Evolutionary conservation across 2,888 invertebrate species (phyloP), one percentile per base, ranked within the genome.

Genomic region (Cerastoderma edule): DNA sequence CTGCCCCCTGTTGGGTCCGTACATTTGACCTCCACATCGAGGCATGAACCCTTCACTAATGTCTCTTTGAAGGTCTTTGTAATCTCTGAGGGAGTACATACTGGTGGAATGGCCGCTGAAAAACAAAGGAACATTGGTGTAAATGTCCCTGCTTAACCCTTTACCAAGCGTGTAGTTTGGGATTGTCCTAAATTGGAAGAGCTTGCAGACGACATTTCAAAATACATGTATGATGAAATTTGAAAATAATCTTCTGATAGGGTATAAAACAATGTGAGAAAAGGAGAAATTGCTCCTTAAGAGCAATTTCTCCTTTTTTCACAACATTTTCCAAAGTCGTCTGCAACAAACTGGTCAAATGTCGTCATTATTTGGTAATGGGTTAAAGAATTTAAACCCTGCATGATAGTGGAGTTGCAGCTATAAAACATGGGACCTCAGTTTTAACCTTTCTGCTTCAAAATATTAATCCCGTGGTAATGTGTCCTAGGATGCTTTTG

Each of bases 11-110:
- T 72, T 0, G 69, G 69, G 28, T 81, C 80, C 16, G 63, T 44
- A 64, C 80, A 81, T 24, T 50, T 53, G 8, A 81, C 67, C 27
- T 75, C 72, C 24, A 22, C 50, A 19, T 65, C 75, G 5, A 81
- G 44, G 50, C 80, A 81, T 28, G 56, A 46, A 3, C 72, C 72
- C 6, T 35, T 33, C 3, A 63, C 54, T 27, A 67, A 56, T 0
- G 60, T 68, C 56, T 80, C 80, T 1, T 35, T 35, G 10, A 80
- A 27, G 3, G 63, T 50, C 13, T 35, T 33, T 19, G n/a, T 19
- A 5, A 77, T 44, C 1, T 28, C 56, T 2, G 54, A 30, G 27
- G 72, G 75, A 4, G 44, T 57, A 67, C 80, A 81, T 8, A 39
- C 35, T 22, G 80, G 74, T 1, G 75, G 72, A 0, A 75, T 57